These are phyloP conservation scores for Zosterops lateralis DNA, from an alignment of 2,113 vertebrate genomes.

Conservation along the genomic window DNA sequence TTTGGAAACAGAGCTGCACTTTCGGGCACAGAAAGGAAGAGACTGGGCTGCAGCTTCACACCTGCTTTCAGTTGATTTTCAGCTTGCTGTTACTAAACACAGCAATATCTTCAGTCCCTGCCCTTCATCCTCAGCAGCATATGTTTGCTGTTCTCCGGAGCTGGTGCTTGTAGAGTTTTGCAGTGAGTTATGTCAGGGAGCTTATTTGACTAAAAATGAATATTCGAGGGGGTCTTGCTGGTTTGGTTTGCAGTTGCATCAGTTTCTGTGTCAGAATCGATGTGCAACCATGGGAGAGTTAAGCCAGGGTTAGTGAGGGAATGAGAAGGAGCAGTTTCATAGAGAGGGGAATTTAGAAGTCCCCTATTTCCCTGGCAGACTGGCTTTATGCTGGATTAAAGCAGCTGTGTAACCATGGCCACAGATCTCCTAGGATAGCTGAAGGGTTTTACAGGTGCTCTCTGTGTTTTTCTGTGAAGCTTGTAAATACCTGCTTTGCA, in stretches of 20 bases:
- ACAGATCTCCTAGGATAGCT: conserved; percentile 38
- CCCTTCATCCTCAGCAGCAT: background rate
- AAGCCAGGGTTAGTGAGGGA: background rate
- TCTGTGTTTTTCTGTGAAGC: background rate
- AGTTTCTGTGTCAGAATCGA: background rate
- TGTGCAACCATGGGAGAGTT: background rate
- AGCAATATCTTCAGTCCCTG: background rate
- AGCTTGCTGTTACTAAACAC: background rate
- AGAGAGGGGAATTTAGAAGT: conserved; percentile 9
- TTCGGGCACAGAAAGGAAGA: background rate
- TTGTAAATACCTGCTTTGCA: conserved; percentile 30
- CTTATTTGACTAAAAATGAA: background rate
- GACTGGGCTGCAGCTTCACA: background rate
- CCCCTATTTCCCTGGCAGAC: background rate
- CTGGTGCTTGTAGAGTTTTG: background rate
- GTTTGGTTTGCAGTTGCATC: background rate
- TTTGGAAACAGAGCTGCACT: background rate
- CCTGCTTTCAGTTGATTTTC: background rate
- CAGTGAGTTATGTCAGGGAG: background rate
- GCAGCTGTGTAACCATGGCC: conserved; percentile 62
- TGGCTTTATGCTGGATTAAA: conserved; percentile 48
- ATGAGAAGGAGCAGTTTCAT: background rate
- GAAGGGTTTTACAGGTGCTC: conserved; percentile 35
- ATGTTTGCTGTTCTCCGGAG: background rate
- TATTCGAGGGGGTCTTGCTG: background rate